Evolutionary conservation across 2,888 invertebrate species (phyloP), one percentile per base, ranked within the genome.

Genomic region (Luperina testacea): DNA sequence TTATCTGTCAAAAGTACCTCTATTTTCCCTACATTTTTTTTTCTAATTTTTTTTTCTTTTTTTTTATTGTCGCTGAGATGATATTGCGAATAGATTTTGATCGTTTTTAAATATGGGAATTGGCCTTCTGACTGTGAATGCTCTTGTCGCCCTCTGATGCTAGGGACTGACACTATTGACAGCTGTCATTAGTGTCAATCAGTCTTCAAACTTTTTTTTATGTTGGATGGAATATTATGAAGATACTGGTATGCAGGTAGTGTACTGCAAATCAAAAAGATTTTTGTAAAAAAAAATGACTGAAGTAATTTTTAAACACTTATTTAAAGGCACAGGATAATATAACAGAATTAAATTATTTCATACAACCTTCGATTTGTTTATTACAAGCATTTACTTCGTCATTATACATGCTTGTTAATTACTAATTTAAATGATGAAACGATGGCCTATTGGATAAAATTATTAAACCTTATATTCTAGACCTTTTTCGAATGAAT

Each of bases 361-460:
- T 20, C 9, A 27, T 20, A 32, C 45, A 63, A 63, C 81, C 80
- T 81, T 80, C 81, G 24, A 38, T 75, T 63, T 45, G 75, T 53
- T 68, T 48, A 75, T 75, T 27, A 48, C 27, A 48, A 48, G 27
- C 53, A 53, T 75, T 75, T 27, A 63, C 45, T 68, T 69, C 24
- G 20, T 27, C 20, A 80, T 75, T 75, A 61, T 27, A 38, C 45
- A 75, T 81, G 45, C 53, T 63, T 5, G 61, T 61, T 75, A 81
- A 53, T 27, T 32, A 57, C 9, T 63, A 17, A 67, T 68, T 67
- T 45, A 4, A 80, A 74, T 53, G 15, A 57, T 57, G 51, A 38
- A 80, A 38, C 6, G 27, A 65, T 45, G n/a, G 17, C 2, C 32
- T 38, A 45, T 59, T 45, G 42, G 11, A 73, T 51, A 8, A 57